Evolutionary conservation across 2,797 vertebrate species (phyloP).

Genomic region (Varecia variegata): DNA sequence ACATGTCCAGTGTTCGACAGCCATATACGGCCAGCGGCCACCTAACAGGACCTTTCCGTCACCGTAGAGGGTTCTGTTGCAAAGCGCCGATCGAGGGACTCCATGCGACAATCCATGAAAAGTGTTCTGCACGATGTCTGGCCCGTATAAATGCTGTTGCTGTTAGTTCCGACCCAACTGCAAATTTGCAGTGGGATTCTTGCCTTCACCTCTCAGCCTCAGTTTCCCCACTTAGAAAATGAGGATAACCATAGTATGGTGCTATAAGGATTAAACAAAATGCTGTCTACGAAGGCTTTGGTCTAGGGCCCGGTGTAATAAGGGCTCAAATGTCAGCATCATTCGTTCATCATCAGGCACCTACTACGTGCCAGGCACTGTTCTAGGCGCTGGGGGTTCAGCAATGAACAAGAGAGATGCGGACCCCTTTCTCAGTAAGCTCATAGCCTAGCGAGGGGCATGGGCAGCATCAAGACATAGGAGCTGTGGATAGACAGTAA

Average conservation of each 20-base stretch:
- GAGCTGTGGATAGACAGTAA: neutral
- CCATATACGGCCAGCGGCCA: too few species aligned
- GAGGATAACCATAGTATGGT: neutral
- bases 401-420: neutral
- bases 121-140: neutral
- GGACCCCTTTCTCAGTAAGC: neutral
- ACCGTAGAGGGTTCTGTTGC: neutral
- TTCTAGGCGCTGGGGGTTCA: neutral
- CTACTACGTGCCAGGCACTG: neutral
- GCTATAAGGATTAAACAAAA: neutral
- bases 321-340: neutral
- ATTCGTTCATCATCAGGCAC: neutral
- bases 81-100: too few species aligned
- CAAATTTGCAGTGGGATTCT: neutral
- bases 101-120: neutral
- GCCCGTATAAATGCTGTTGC: fast-evolving
- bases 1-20: neutral
- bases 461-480: neutral
- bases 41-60: neutral
- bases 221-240: neutral
- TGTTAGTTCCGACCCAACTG: neutral
- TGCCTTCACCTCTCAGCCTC: neutral
- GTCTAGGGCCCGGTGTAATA: neutral
- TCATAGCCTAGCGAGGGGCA: neutral
- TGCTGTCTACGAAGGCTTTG: neutral